Conservation (phyloP, 1,140 invertebrate species). For the Pseudomyrmex dendroicus region DNA sequence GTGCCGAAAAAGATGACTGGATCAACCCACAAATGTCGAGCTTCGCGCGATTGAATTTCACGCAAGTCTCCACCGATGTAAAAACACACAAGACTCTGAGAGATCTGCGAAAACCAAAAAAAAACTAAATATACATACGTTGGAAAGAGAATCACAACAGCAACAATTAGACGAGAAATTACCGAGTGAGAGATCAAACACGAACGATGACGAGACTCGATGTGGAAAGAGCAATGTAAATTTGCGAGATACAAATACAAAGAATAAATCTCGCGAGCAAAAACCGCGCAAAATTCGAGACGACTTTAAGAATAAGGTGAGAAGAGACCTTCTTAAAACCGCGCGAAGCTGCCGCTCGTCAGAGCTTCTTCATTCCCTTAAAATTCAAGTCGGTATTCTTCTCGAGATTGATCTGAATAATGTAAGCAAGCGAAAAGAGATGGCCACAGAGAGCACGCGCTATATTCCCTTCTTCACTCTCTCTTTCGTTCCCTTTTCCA, state of each 20-base stretch:
- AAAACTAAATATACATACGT: too few species aligned
- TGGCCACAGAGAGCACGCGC: slow-evolving; percentile 50
- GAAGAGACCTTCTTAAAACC: background rate
- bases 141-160: too few species aligned
- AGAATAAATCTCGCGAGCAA: slow-evolving; percentile 29
- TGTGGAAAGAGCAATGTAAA: slow-evolving; percentile 38
- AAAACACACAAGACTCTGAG: background rate
- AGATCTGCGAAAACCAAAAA: background rate
- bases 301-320: background rate
- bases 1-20: background rate
- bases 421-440: slow-evolving; percentile 64
- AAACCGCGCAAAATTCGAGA: slow-evolving; percentile 30
- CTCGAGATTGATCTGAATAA: slow-evolving; percentile 77
- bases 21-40: background rate
- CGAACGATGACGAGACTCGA: background rate
- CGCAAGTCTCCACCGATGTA: background rate
- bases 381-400: slow-evolving; percentile 77
- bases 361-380: slow-evolving; percentile 69
- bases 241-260: slow-evolving; percentile 41
- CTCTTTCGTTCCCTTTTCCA: slow-evolving; percentile 25
- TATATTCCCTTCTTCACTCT: slow-evolving; percentile 5
- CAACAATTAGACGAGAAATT: slow-evolving; percentile 11
- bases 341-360: slow-evolving; percentile 39
- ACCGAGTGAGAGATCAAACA: slow-evolving; percentile 12
- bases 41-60: background rate